Evolutionary conservation across 2,797 vertebrate species (phyloP).

Genomic region (Dallia pectoralis): DNA sequence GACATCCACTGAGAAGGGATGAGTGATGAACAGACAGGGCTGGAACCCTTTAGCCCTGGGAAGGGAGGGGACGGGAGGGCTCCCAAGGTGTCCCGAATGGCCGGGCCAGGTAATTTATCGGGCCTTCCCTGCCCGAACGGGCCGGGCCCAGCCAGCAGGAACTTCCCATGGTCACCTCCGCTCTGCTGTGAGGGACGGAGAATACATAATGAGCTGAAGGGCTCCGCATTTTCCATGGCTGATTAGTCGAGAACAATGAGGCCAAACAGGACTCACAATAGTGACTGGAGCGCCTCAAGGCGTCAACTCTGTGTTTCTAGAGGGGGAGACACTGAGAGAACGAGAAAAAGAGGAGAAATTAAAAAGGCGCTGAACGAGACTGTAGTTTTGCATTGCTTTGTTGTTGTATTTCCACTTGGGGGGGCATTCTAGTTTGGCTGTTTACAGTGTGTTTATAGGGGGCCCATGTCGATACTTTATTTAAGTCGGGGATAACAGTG

Average conservation of each 20-base stretch:
- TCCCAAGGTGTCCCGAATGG: slow-evolving; percentile 63
- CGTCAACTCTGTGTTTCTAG: slow-evolving; percentile 77
- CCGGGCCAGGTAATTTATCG: slow-evolving; percentile 53
- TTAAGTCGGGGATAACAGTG: not conserved
- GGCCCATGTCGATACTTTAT: not conserved
- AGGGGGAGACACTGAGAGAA: slow-evolving; percentile 45
- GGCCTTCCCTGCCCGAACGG: not conserved
- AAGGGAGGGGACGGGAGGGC: slow-evolving; percentile 12
- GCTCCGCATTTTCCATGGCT: slow-evolving; percentile 87
- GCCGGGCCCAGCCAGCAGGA: slow-evolving; percentile 71
- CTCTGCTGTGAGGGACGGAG: slow-evolving; percentile 65
- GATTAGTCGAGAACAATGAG: slow-evolving; percentile 88
- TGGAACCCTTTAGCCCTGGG: slow-evolving; percentile 38
- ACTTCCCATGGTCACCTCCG: slow-evolving; percentile 83
- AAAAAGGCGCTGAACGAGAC: not conserved
- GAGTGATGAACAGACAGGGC: slow-evolving; percentile 49
- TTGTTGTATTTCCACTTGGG: not conserved
- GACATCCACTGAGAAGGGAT: slow-evolving; percentile 13
- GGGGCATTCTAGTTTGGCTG: not conserved
- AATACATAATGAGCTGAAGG: slow-evolving; percentile 84
- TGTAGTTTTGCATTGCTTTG: not conserved
- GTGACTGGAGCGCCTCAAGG: slow-evolving; percentile 84
- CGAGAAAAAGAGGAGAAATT: slow-evolving; percentile 15
- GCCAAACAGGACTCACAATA: slow-evolving; percentile 84
- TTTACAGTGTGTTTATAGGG: not conserved